Evolutionary conservation across 2,797 vertebrate species (phyloP), one percentile per base, ranked within the genome.

Genomic region (Rhadinocentrus ornatus): DNA sequence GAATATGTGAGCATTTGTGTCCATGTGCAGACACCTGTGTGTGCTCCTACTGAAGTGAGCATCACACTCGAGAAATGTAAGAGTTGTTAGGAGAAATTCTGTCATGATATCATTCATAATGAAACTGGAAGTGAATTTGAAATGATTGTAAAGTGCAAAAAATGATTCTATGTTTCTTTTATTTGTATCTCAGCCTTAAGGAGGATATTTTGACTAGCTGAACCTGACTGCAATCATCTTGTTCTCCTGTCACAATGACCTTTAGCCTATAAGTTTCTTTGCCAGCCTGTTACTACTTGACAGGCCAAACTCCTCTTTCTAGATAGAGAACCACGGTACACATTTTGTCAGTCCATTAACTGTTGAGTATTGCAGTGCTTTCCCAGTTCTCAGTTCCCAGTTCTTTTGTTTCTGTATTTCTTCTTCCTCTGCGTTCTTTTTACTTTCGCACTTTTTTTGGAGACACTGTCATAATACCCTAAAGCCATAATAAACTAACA

Each of bases 251-350:
- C 54, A 26, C 1, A 3, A 18, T 77, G 80, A 87, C 86, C 86
- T 91, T 88, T 84, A 69, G 56, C 82, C 87, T 2, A 66, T 66
- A 77, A 44, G 71, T 76, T 82, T 88, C 82, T 76, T 53, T 73
- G 73, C 77, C 80, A 75, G 69, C 69, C 84, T 80, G 79, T 71
- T 71, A 63, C 67, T 70, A 70, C 60, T 64, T 20, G 20, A 61
- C 50, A 37, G 64, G 70, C 77, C 78, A 71, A 83, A 79, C 80
- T 83, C 69, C 62, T 60, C 55, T 85, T 88, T 86, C 72, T 81
- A 79, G 82, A 83, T 62, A 55, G 0, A 29, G 58, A 37, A 57
- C 73, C 65, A 59, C 63, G 73, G 62, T 72, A 67, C 66, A 66
- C 29, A 54, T 78, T 80, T 82, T 84, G 88, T 88, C 79, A 71